Evolutionary conservation across 2,113 vertebrate genomes (phyloP).

Genomic region (Leptodactylus fuscus): DNA sequence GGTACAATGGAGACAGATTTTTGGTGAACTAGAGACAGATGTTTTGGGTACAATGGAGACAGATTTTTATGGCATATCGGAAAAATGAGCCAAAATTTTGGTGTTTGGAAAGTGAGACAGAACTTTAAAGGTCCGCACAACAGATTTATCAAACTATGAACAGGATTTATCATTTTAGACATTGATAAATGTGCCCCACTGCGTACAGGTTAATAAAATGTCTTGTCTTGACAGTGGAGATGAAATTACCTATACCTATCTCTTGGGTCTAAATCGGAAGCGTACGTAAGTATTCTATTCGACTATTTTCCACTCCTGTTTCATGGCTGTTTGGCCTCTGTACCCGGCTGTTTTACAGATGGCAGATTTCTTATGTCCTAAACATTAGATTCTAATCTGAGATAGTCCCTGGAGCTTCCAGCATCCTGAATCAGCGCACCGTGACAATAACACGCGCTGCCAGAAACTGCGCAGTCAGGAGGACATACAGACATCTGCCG

Average conservation of each 20-base stretch:
- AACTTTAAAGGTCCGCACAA: no score
- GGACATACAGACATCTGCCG: conserved; percentile 33
- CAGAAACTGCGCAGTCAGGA: conserved; percentile 52
- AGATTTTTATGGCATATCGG: no score
- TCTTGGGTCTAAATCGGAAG: neutral
- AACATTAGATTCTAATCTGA: conserved; percentile 39
- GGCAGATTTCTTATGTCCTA: conserved; percentile 32
- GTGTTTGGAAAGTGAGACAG: no score
- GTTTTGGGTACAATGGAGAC: no score
- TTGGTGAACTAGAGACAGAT: no score
- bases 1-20: no score
- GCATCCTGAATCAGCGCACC: conserved; percentile 43
- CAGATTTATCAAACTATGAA: no score
- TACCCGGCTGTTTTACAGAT: conserved; percentile 41
- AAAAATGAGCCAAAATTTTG: no score
- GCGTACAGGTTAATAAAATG: no score
- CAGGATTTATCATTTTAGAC: no score
- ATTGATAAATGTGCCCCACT: no score
- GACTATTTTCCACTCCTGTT: neutral
- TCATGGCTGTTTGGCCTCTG: neutral
- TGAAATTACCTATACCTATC: neutral
- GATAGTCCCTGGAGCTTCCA: neutral
- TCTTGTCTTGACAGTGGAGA: neutral
- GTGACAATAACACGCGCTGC: conserved; percentile 19
- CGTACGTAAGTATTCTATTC: no score